phyloP scores from a whole-genome alignment of 2,888 invertebrate species.

The Desoria tigrina region DNA sequence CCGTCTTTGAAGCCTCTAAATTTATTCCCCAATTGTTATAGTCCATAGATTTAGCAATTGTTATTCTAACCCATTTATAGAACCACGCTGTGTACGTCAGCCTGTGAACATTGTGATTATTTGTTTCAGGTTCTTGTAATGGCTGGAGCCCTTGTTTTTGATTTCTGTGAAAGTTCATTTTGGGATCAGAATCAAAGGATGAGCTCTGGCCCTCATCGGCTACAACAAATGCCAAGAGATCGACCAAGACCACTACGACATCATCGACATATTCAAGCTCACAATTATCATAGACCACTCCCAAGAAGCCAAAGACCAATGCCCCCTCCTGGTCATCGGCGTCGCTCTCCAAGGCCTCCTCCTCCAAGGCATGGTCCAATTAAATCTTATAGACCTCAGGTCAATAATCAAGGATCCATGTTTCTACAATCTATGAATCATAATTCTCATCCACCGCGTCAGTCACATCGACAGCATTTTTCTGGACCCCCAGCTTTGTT shows the following conservation, averaged over 20 bases:
- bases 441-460: constrained; percentile 19
- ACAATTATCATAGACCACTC: constrained; percentile 9
- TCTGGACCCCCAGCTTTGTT: constrained; percentile 26
- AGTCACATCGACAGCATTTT: constrained; percentile 6
- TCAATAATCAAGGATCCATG: background rate
- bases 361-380: constrained; percentile 27
- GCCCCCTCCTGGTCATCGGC: constrained; percentile 25
- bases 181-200: background rate
- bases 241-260: background rate
- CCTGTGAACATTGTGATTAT: too few relatives aligned
- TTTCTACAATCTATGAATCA: constrained; percentile 27
- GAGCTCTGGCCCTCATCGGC: background rate
- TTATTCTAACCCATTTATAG: too few relatives aligned
- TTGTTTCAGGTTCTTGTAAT: background rate
- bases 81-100: too few relatives aligned
- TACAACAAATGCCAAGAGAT: background rate
- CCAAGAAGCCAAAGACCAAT: background rate
- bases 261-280: constrained; percentile 17
- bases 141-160: constrained; percentile 3
- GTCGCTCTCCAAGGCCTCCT: constrained; percentile 29
- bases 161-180: constrained; percentile 7
- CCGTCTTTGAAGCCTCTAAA: too few relatives aligned
- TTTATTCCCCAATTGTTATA: too few relatives aligned
- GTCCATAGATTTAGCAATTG: too few relatives aligned
- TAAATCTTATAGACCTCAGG: background rate